Evolutionary conservation across 2,113 vertebrate genomes (phyloP).

Genomic region (Pangasianodon gigas): DNA sequence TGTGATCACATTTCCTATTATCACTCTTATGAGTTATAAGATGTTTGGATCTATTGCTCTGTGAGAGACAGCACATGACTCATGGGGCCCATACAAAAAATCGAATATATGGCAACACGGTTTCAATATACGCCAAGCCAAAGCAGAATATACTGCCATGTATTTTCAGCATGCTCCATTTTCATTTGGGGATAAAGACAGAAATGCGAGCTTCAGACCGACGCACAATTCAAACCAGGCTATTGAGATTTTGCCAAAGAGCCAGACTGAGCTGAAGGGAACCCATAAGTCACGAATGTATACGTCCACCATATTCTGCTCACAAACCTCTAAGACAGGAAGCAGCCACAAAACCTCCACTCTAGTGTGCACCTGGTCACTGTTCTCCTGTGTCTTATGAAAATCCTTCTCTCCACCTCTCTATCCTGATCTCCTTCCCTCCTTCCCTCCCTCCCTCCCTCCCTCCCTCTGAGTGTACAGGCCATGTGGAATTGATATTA

Average conservation of each 20-base stretch:
- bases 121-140: not conserved
- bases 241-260: constrained; percentile 19
- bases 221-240: constrained; percentile 25
- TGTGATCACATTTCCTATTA: not conserved
- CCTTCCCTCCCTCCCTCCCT: constrained; percentile 63
- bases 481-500: constrained; percentile 84
- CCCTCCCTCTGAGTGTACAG: constrained; percentile 62
- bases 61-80: not conserved
- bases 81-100: not conserved
- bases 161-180: not conserved
- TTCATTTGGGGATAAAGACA: constrained; percentile 18
- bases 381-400: constrained; percentile 49
- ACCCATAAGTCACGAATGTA: constrained; percentile 35
- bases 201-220: constrained; percentile 27
- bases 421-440: constrained; percentile 50
- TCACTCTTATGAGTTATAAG: not conserved
- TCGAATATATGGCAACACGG: not conserved
- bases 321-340: constrained; percentile 39
- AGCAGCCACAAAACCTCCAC: constrained; percentile 25
- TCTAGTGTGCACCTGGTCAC: constrained; percentile 50
- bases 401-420: constrained; percentile 51
- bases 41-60: not conserved
- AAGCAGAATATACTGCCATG: constrained; percentile 5
- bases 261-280: constrained; percentile 7
- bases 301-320: constrained; percentile 10